Evolutionary conservation across 2,888 invertebrate species (phyloP).

Genomic region (Athripsodes cinereus): DNA sequence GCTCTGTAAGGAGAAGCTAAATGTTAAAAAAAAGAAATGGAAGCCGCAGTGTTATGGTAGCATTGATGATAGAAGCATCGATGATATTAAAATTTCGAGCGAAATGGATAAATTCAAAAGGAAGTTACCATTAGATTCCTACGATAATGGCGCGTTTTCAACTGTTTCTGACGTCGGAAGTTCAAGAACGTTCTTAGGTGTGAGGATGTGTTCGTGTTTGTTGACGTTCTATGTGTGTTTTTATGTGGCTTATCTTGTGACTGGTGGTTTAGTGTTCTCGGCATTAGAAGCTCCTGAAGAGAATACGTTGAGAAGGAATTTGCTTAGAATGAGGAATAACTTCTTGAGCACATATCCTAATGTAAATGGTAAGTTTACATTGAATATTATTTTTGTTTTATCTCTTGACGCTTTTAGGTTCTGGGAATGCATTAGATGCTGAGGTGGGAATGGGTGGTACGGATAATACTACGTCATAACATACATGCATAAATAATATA

Average conservation of each 20-base stretch:
- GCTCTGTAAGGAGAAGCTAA: no score
- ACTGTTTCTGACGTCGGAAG: conserved; percentile 2
- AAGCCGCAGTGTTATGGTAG: not conserved
- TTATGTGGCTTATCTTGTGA: conserved; percentile 56
- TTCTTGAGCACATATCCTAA: conserved; percentile 55
- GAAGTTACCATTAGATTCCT: conserved; percentile 42
- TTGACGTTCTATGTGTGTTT: conserved; percentile 51
- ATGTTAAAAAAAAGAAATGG: no score
- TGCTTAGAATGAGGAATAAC: conserved; percentile 47
- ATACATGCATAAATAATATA: no score
- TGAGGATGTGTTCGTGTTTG: conserved; percentile 49
- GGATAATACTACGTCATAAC: no score
- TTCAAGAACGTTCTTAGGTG: conserved; percentile 40
- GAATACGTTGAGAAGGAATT: conserved; percentile 44
- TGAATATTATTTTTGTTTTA: no score
- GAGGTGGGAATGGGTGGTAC: no score
- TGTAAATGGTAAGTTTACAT: conserved; percentile 55
- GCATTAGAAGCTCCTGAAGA: conserved; percentile 61
- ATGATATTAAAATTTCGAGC: conserved; percentile 41
- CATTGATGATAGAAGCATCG: conserved; percentile 35
- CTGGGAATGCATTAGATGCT: no score
- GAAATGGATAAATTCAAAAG: conserved; percentile 43
- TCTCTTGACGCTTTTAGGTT: no score
- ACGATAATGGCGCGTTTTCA: conserved; percentile 40
- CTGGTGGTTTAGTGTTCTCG: conserved; percentile 63